Evolutionary conservation across 2,888 invertebrate species (phyloP).

Genomic region (Tupiocoris notatus): DNA sequence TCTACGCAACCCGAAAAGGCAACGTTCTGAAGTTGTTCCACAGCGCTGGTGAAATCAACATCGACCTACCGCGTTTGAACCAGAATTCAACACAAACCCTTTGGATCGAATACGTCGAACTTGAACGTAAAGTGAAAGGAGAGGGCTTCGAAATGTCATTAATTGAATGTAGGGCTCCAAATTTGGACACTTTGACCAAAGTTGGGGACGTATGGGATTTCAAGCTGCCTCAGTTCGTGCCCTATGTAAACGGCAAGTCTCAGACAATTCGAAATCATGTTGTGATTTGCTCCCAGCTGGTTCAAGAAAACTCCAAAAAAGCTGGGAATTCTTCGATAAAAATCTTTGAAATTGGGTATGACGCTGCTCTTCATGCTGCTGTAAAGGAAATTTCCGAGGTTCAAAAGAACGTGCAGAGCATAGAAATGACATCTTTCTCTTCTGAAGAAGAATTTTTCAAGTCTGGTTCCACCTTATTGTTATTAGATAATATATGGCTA

Average conservation of each 20-base stretch:
- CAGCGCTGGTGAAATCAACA: not conserved
- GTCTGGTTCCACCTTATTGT: not conserved
- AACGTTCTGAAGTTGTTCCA: constrained; percentile 1
- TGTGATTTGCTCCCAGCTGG: not conserved
- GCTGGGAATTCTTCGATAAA: not conserved
- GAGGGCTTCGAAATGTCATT: not conserved
- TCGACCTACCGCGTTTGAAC: not conserved
- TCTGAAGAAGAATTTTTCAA: not conserved
- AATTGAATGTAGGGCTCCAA: not conserved
- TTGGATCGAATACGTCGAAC: not conserved
- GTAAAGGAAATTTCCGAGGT: not conserved
- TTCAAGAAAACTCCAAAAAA: not conserved
- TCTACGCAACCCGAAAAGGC: not conserved
- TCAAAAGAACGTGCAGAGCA: not conserved
- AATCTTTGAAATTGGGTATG: not conserved
- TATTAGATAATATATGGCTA: not conserved
- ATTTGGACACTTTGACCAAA: not conserved
- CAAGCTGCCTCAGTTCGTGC: not conserved
- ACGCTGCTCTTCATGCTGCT: not conserved
- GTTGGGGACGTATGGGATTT: too few relatives aligned
- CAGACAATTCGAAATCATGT: not conserved
- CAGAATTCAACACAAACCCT: not conserved
- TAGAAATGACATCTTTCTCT: not conserved
- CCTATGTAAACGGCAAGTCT: not conserved
- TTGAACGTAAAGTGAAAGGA: not conserved